Evolutionary conservation across 2,888 invertebrate species (phyloP), one percentile per base, ranked within the genome.

Genomic region (Nebria salina): DNA sequence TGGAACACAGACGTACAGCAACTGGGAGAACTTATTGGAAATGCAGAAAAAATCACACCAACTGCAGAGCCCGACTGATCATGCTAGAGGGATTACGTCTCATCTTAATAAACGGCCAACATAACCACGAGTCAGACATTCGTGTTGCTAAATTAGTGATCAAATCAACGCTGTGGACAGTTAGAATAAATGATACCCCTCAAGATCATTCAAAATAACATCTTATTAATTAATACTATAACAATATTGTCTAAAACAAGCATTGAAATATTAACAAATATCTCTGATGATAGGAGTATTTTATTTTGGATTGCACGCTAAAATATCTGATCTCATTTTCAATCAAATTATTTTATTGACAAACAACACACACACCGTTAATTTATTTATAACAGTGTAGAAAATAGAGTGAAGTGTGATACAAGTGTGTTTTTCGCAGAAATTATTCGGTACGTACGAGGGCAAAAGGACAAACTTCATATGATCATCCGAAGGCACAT

Each of bases 1-100:
- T 87, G 42, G 88, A 88, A 82, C 88, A 88, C 76, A 84, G 87
- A 7, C 54, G 54, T 13, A 8, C 7, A 8, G 4, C 54, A 8
- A 8, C 54, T 13, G 54, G 54, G 8, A 54, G 54, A 13, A 54
- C 54, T 0, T 54, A 54, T 54, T 54, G 54, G 54, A 54, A 54
- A 13, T 54, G 54, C 54, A 68, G 20, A 26, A 68, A 5, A 15
- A 20, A 26, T 15, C 54, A 54, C 54, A 26, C 0, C 2, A 2
- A 68, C 20, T 68, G 68, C 2, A 0, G n/a, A 11, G 68, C 26
- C 8, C 54, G 54, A 13, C 8, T 54, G 54, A 4, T 26, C 20
- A 68, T 68, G 68, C 26, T 25, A 7, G 11, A 68, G 2, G 1
- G 6, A 0, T 8, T 6, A 68, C 4, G 9, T 8, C 20, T 26